These are phyloP conservation scores for Drosophila tanythrix DNA, from an alignment of 2,888 invertebrate genomes.

Conservation along the genomic window DNA sequence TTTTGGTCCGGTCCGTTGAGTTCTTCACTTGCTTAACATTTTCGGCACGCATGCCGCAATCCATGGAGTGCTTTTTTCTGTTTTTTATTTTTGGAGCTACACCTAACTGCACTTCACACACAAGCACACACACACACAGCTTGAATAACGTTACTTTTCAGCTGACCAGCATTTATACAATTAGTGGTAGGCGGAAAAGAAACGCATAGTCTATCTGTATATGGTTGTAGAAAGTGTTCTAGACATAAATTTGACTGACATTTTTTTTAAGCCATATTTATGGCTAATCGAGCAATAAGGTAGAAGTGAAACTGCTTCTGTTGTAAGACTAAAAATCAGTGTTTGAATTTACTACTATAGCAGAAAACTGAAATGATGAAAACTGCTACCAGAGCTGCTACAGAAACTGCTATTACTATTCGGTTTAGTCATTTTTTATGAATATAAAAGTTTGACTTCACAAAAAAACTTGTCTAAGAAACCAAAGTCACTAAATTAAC, in stretches of 20 bases:
- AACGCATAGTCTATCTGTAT: conserved; percentile 12
- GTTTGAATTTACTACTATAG: background rate
- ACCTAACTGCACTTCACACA: conserved; percentile 28
- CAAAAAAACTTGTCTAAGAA: background rate
- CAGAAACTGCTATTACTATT: background rate
- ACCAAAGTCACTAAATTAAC: background rate
- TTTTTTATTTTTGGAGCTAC: conserved; percentile 11
- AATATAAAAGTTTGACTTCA: background rate
- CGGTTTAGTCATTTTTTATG: background rate
- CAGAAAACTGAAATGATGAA: too few relatives aligned
- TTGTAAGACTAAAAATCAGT: too few relatives aligned
- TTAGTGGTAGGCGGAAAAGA: conserved; percentile 13
- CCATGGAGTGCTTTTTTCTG: background rate
- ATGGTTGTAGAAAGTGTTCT: conserved; percentile 75
- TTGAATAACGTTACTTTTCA: conserved; percentile 50
- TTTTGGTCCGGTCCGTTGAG: conserved; percentile 15
- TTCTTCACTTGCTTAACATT: conserved; percentile 47
- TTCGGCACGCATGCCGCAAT: conserved; percentile 32
- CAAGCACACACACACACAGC: background rate
- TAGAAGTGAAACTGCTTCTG: conserved; percentile 50
- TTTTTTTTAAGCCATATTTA: background rate
- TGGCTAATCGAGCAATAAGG: conserved; percentile 19
- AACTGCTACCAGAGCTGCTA: background rate
- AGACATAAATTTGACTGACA: conserved; percentile 11
- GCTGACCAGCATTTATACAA: conserved; percentile 10